Percentiles rank a stretch among this genome's conserved stretches.
Conservation (phyloP, 2,888 invertebrate genomes). For the Stenchaetothrips biformis region DNA sequence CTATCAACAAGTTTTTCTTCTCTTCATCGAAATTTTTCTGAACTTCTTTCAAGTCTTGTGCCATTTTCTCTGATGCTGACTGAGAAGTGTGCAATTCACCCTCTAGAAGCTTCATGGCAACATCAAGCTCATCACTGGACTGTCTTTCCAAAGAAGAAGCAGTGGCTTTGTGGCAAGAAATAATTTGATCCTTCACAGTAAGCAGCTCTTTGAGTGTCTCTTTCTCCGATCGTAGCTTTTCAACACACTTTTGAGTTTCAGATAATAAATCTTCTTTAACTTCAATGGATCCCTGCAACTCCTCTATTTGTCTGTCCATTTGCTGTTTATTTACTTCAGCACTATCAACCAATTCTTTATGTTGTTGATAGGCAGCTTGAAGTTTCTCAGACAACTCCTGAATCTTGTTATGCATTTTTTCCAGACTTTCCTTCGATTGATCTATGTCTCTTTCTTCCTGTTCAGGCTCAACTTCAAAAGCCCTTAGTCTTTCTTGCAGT, state of each 20-base stretch:
- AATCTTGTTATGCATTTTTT: neutral
- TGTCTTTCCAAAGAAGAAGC: conserved; percentile 1
- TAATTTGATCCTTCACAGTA: conserved; percentile 3
- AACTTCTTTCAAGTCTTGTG: neutral
- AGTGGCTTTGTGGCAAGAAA: neutral
- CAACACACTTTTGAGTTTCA: neutral
- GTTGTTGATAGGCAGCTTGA: neutral
- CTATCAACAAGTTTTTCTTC: neutral
- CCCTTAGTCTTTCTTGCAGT: neutral
- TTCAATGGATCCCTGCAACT: neutral
- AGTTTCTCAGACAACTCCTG: neutral
- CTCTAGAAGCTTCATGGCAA: neutral
- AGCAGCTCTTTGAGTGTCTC: neutral
- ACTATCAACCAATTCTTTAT: neutral
- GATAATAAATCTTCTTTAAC: neutral
- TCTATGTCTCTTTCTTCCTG: too few species aligned
- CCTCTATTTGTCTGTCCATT: neutral
- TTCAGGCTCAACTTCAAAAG: neutral
- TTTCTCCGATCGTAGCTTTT: neutral
- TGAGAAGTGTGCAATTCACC: neutral
- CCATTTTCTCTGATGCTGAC: neutral
- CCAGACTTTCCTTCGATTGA: neutral
- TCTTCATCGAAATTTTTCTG: conserved; percentile 4
- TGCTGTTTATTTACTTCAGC: neutral
- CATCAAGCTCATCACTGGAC: neutral